A percentile compares a stretch with the other conserved stretches of the same genome.
phyloP scores from a whole-genome alignment of 2,797 vertebrate species.

The Eremophila alpestris region DNA sequence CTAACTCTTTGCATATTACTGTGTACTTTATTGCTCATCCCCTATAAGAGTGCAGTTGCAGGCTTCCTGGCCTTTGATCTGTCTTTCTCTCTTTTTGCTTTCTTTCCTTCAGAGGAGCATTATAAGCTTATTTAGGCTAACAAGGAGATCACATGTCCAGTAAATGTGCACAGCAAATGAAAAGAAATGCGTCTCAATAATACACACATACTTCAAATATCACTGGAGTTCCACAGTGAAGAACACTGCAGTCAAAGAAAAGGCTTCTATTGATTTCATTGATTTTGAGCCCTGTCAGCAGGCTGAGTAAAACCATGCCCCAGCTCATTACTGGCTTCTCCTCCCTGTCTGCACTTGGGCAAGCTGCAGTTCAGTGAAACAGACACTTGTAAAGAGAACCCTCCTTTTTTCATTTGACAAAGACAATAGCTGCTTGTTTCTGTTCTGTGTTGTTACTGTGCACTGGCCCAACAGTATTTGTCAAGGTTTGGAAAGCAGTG shows the following conservation, averaged over 20 bases:
- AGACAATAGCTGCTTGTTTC: not conserved
- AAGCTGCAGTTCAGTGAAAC: not conserved
- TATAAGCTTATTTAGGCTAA: constrained; percentile 9
- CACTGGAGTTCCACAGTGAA: not conserved
- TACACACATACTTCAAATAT: not conserved
- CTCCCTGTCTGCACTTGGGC: not conserved
- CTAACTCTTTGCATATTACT: not conserved
- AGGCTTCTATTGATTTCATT: not conserved
- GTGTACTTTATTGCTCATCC: not conserved
- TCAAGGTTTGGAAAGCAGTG: not conserved
- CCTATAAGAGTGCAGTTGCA: not conserved
- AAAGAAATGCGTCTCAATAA: not conserved
- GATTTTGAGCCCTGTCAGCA: not conserved
- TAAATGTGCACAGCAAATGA: not conserved
- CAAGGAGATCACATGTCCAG: not conserved
- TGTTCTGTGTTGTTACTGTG: not conserved
- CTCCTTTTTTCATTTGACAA: not conserved
- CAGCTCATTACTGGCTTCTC: not conserved
- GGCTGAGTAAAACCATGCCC: not conserved
- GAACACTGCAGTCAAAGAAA: not conserved
- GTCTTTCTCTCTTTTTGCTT: not conserved
- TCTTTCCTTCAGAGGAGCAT: not conserved
- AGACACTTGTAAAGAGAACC: not conserved
- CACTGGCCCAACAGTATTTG: not conserved
- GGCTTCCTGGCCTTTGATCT: not conserved